A percentile compares a stretch with the other conserved stretches of the same genome.
These are phyloP conservation scores for Salvelinus fontinalis DNA, from an alignment of 2,113 vertebrate species.

Conservation along the genomic window DNA sequence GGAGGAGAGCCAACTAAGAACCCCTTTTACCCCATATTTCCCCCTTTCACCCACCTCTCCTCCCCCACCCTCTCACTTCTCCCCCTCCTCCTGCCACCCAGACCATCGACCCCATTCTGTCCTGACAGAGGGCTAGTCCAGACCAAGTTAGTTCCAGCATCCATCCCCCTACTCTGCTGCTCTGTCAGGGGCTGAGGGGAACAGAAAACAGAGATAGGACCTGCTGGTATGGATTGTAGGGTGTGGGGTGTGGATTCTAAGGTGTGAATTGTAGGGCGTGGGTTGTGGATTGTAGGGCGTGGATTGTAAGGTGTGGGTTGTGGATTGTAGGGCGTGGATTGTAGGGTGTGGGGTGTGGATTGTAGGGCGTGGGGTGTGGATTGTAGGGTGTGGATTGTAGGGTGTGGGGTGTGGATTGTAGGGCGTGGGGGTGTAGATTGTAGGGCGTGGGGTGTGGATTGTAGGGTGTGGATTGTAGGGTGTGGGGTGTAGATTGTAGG, in stretches of 20 bases:
- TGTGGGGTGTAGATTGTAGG: too few species aligned
- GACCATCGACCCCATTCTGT: neutral
- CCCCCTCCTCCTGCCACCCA: neutral
- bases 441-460: too few species aligned
- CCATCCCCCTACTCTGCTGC: neutral
- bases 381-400: neutral
- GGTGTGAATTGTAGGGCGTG: neutral
- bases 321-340: too few species aligned
- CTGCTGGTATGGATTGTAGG: neutral
- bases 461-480: too few species aligned
- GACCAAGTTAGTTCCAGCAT: constrained; percentile 10
- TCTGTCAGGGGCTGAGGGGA: constrained; percentile 21
- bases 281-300: too few species aligned
- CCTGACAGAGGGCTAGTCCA: constrained; percentile 16
- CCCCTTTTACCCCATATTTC: constrained; percentile 11
- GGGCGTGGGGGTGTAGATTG: too few species aligned
- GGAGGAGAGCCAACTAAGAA: constrained; percentile 37
- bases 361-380: too few species aligned
- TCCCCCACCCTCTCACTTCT: neutral
- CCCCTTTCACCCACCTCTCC: neutral
- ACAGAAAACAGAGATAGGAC: constrained; percentile 10
- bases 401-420: too few species aligned
- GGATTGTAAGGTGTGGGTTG: too few species aligned
- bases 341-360: too few species aligned
- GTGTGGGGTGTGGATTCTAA: too few species aligned